Conservation (phyloP, 2,888 invertebrate species). For the Parapristionchus giblindavisi region DNA sequence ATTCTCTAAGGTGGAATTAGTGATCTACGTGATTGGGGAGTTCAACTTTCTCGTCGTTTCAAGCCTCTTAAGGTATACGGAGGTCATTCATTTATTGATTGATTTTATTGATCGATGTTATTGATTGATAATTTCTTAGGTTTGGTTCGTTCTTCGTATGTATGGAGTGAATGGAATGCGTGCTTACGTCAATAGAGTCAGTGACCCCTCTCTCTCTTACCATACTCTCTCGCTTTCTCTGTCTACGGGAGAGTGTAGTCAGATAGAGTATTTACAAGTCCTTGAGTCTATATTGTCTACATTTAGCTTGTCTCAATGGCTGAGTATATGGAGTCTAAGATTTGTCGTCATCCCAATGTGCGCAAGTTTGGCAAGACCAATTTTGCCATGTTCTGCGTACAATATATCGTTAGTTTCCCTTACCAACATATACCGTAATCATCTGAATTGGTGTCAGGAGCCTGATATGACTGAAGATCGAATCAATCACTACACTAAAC, state of each 20-base stretch:
- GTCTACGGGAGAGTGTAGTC: neutral
- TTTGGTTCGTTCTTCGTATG: slow-evolving; percentile 38
- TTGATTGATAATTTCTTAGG: slow-evolving; percentile 20
- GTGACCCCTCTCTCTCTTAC: neutral
- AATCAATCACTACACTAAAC: slow-evolving; percentile 41
- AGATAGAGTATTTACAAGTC: no score
- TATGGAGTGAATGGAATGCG: slow-evolving; percentile 39
- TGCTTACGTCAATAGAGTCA: slow-evolving; percentile 27
- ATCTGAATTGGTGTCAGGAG: slow-evolving; percentile 39
- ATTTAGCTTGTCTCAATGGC: slow-evolving; percentile 28
- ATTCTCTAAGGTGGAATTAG: slow-evolving; percentile 37
- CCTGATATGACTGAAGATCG: slow-evolving; percentile 26
- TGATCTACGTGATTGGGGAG: slow-evolving; percentile 86
- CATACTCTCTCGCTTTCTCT: neutral
- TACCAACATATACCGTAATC: slow-evolving; percentile 6
- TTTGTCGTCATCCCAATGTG: slow-evolving; percentile 38
- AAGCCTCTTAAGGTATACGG: slow-evolving; percentile 81
- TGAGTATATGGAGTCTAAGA: slow-evolving; percentile 33
- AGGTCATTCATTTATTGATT: neutral
- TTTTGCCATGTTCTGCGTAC: slow-evolving; percentile 38
- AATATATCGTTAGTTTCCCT: slow-evolving; percentile 38
- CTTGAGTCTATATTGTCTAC: neutral
- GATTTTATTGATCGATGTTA: neutral
- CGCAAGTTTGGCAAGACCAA: slow-evolving; percentile 40
- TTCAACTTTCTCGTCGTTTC: slow-evolving; percentile 89